Evolutionary conservation across 2,113 vertebrate species (phyloP).

Genomic region (Castor canadensis): DNA sequence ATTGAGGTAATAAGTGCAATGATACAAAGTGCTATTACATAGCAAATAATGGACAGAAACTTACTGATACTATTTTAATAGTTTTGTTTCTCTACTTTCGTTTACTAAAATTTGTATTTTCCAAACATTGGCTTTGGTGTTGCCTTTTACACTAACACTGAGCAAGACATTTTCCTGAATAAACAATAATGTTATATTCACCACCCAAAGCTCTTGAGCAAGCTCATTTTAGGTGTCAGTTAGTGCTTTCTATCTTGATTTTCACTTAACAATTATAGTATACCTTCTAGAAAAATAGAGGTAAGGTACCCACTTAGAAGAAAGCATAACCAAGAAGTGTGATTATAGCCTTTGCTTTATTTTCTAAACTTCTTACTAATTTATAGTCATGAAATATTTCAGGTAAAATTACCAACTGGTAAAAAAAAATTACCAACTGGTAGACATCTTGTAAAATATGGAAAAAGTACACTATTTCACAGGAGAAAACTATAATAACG

Average conservation of each 20-base stretch:
- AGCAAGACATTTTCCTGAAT: not conserved
- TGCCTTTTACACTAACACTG: not conserved
- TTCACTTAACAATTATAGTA: not conserved
- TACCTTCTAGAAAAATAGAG: not conserved
- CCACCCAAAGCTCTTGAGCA: not conserved
- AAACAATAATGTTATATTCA: not conserved
- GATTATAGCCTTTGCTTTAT: not conserved
- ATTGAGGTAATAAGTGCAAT: not conserved
- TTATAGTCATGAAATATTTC: not conserved
- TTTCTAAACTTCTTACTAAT: not conserved
- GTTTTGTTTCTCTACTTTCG: not conserved
- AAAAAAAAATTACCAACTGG: no score
- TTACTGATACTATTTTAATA: not conserved
- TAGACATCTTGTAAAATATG: not conserved
- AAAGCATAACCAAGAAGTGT: not conserved
- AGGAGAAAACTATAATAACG: not conserved
- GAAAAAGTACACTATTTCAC: not conserved
- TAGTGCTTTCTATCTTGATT: not conserved
- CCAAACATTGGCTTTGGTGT: not conserved
- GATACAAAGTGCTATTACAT: not conserved
- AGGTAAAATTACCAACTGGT: not conserved
- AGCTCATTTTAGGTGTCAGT: not conserved
- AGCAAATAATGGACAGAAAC: not conserved
- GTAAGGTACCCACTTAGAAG: not conserved
- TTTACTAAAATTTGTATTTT: not conserved